Conservation (phyloP, 1,140 invertebrate species). For the Drosophila biarmipes region DNA sequence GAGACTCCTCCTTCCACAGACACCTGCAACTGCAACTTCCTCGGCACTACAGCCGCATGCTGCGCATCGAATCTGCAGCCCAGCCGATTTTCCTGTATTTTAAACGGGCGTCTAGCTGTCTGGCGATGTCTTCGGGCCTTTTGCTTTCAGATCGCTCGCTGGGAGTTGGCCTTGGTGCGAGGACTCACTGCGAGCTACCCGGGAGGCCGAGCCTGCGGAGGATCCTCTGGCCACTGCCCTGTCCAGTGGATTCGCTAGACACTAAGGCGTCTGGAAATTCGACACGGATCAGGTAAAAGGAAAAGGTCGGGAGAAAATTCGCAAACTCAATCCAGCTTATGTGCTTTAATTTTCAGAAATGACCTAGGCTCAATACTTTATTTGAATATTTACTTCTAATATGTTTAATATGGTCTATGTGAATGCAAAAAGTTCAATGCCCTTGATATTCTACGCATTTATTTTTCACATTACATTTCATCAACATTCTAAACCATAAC, state of each 20-base stretch:
- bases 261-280: conserved; percentile 21
- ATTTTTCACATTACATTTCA: no score
- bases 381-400: no score
- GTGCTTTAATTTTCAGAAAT: neutral
- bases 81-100: conserved; percentile 17
- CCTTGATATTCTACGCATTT: no score
- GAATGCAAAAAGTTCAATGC: no score
- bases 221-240: conserved; percentile 3
- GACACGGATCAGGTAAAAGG: conserved; percentile 7
- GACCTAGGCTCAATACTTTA: no score
- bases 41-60: conserved; percentile 41
- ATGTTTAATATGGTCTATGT: no score
- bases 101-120: conserved; percentile 68
- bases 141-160: conserved; percentile 29
- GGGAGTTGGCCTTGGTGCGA: conserved; percentile 53
- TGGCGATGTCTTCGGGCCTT: conserved; percentile 27
- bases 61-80: conserved; percentile 45
- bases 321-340: no score
- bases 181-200: conserved; percentile 22
- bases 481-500: no score
- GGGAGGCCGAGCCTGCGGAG: conserved; percentile 15
- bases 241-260: conserved; percentile 9
- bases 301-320: neutral
- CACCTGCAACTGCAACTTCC: conserved; percentile 57
- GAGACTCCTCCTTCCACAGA: conserved; percentile 22